These are phyloP conservation scores for Zelleria hepariella DNA, from an alignment of 2,888 invertebrate genomes.

Conservation along the genomic window DNA sequence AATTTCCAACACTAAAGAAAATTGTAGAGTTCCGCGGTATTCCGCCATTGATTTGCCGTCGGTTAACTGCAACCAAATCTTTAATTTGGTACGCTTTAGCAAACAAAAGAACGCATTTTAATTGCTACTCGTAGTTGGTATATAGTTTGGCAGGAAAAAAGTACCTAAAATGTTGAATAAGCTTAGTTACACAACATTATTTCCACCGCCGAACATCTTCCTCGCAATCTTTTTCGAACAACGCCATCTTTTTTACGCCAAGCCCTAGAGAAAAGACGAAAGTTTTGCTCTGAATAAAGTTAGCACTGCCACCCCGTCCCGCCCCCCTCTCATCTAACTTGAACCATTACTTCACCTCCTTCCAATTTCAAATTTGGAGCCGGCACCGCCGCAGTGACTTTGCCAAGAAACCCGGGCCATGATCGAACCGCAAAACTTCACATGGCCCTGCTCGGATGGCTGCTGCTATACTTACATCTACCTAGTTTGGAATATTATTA, in stretches of 20 bases:
- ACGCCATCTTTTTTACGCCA: neutral
- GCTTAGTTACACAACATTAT: no score
- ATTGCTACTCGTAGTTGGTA: no score
- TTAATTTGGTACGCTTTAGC: neutral
- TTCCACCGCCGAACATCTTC: neutral
- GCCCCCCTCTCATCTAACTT: constrained; percentile 66
- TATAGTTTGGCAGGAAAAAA: no score
- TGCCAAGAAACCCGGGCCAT: constrained; percentile 6
- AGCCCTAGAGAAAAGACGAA: constrained; percentile 12
- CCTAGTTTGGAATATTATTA: no score
- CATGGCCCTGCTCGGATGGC: no score
- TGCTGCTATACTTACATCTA: no score
- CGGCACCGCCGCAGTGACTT: constrained; percentile 47
- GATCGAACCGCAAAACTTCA: constrained; percentile 1
- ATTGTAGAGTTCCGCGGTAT: neutral
- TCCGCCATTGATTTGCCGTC: no score
- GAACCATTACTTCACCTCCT: constrained; percentile 65
- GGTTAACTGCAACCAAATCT: neutral
- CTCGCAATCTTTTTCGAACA: neutral
- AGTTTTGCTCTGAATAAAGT: constrained; percentile 32
- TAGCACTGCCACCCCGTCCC: constrained; percentile 20
- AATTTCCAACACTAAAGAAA: neutral
- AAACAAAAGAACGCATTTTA: no score
- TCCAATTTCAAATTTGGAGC: constrained; percentile 71
- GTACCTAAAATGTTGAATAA: no score